These are phyloP conservation scores for Andricus grossulariae DNA, from an alignment of 1,140 invertebrate genomes.

Conservation along the genomic window DNA sequence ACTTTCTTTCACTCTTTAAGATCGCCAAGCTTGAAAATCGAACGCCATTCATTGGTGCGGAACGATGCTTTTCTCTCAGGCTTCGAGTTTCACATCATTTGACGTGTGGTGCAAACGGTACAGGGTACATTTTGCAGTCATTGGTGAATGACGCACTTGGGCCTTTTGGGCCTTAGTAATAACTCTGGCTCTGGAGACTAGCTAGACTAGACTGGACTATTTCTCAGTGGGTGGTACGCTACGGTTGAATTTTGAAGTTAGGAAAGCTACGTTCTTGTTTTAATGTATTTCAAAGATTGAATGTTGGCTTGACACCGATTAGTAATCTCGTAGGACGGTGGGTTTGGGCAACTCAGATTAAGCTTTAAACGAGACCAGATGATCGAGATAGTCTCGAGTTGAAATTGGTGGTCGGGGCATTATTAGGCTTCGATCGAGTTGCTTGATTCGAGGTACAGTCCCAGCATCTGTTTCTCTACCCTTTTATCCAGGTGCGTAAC, in stretches of 20 bases:
- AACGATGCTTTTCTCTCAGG: not conserved
- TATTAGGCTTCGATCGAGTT: no score
- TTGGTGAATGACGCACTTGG: not conserved
- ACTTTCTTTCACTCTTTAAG: no score
- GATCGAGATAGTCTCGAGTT: not conserved
- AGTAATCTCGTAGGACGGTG: not conserved
- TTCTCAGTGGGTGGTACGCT: conserved; percentile 7
- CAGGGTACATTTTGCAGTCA: not conserved
- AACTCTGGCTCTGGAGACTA: no score
- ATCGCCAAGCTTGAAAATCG: no score
- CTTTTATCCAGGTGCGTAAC: no score
- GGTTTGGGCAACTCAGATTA: not conserved
- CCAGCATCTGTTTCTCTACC: no score
- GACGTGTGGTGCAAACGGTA: not conserved
- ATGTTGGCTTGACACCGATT: not conserved
- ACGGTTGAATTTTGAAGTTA: not conserved
- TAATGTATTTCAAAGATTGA: not conserved
- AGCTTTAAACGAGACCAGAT: conserved; percentile 13
- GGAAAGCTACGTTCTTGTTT: not conserved
- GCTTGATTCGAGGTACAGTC: no score
- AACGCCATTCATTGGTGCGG: not conserved
- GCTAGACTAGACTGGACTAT: not conserved
- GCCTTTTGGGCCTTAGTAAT: not conserved
- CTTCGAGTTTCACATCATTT: conserved; percentile 1
- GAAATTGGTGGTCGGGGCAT: no score